Base-by-base conservation (phyloP, 2,888 invertebrate species). In the Plagodis dolabraria region DNA sequence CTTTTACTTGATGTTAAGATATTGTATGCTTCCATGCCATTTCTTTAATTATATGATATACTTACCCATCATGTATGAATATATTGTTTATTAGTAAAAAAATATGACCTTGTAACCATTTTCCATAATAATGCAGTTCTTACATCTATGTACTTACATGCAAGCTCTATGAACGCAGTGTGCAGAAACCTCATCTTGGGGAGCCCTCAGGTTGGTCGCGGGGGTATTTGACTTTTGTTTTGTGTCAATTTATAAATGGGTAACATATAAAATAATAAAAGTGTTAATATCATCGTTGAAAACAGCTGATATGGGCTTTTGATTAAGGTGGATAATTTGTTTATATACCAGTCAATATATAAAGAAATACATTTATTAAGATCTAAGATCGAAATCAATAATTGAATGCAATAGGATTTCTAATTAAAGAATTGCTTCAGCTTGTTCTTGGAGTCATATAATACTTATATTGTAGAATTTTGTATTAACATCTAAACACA, bases 211-310 rank as follows among this genome's bases (percentile, higher is more conserved):
- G 83, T 76, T 80, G 79, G 69, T 78, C 79, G 74, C 83, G 80
- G 79, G 82, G 83, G 85, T 80, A 85, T 91, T 92, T 92, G 92
- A 92, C 92, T 92, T 91, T 92, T 86, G 90, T 91, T 87, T 91
- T 92, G 90, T 92, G 92, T 92, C 92, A 92, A 92, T 92, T 92
- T 91, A 92, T 86, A 92, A 92, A 92, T 90, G 92, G 92, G 90
- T 91, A 90, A 92, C 92, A 92, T 92, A 92, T 89, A 92, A 92
- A 92, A 92, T 91, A 90, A 90, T 87, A 92, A 92, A 89, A 88
- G 92, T 92, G 92, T 92, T 92, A 92, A 92, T 92, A 92, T 92
- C 92, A 92, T 89, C 78, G 86, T 87, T 87, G 90, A 89, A 88
- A 84, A 85, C 80, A 86, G 69, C 75, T 77, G 72, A 75, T 70